Evolutionary conservation across 2,113 vertebrate species (phyloP).

Genomic region (Electrona antarctica): DNA sequence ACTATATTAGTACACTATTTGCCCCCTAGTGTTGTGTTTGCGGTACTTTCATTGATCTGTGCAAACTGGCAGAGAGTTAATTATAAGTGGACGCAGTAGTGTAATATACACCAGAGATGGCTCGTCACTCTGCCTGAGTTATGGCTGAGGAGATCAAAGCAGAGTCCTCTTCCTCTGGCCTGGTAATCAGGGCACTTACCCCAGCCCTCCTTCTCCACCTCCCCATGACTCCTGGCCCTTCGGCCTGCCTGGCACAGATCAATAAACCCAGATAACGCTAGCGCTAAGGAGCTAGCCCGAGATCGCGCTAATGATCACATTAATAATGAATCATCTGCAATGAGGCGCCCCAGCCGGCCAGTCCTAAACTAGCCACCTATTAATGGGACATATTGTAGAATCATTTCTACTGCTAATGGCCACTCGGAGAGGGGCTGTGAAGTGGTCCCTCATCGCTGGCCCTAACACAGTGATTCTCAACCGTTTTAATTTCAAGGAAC

Average conservation of each 20-base stretch:
- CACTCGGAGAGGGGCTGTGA: constrained; percentile 39
- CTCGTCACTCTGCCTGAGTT: constrained; percentile 58
- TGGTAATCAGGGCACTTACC: constrained; percentile 42
- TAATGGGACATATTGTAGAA: constrained; percentile 55
- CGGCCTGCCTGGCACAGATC: constrained; percentile 52
- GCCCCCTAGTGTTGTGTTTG: constrained; percentile 17
- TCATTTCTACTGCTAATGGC: constrained; percentile 52
- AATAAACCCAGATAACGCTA: constrained; percentile 56
- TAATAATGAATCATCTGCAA: constrained; percentile 72
- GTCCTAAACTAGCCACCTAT: constrained; percentile 43
- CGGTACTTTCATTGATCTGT: constrained; percentile 59
- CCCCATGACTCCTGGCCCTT: constrained; percentile 47
- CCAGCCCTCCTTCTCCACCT: constrained; percentile 24
- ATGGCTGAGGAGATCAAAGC: constrained; percentile 54
- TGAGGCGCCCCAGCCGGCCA: constrained; percentile 25
- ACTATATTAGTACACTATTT: constrained; percentile 4
- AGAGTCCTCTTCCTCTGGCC: constrained; percentile 55
- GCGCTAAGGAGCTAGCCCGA: constrained; percentile 43
- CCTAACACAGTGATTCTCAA: constrained; percentile 5
- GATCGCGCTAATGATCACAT: constrained; percentile 63
- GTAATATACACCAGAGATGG: constrained; percentile 63
- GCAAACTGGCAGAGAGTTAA: constrained; percentile 73
- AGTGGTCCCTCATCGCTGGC: constrained; percentile 32
- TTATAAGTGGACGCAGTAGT: constrained; percentile 55
- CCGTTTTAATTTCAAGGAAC: not conserved